phyloP scores from a whole-genome alignment of 64 coral and sea anemone species.

The Dendrophyllia cribrosa region DNA sequence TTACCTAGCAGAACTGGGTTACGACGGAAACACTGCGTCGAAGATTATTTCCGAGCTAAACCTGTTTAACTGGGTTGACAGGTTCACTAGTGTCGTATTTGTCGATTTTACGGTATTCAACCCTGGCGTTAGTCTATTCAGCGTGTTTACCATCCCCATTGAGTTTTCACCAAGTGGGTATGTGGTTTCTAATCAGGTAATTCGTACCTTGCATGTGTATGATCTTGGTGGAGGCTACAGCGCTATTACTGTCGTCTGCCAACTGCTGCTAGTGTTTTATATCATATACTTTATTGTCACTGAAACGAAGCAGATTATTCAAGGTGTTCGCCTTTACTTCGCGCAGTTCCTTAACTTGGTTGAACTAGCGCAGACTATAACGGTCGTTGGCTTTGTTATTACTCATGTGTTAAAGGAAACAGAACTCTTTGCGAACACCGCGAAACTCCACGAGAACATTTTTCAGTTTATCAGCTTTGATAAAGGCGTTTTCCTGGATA shows the following conservation, averaged over 20 bases:
- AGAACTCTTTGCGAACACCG: background rate
- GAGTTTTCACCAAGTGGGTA: conserved; percentile 35
- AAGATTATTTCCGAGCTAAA: conserved; percentile 2
- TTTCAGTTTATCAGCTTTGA: conserved; percentile 54
- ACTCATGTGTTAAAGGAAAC: conserved; percentile 16
- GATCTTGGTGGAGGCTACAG: conserved; percentile 33
- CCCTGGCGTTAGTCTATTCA: conserved; percentile 23
- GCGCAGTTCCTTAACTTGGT: conserved; percentile 37
- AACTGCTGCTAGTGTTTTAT: conserved; percentile 25
- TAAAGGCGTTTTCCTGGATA: conserved; percentile 12
- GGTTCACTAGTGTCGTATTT: conserved; percentile 18
- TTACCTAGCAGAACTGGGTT: conserved; percentile 27
- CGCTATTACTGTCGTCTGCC: conserved; percentile 10
- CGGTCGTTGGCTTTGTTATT: conserved; percentile 1
- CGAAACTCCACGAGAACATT: conserved; percentile 17
- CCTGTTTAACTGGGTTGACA: conserved; percentile 43
- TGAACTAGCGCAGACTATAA: conserved; percentile 26
- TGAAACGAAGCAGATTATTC: conserved; percentile 15
- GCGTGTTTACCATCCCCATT: conserved; percentile 9
- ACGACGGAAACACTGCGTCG: conserved; percentile 6
- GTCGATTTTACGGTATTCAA: conserved; percentile 45
- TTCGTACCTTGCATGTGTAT: conserved; percentile 39
- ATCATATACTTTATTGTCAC: conserved; percentile 44
- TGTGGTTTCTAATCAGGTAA: conserved; percentile 23
- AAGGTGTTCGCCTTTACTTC: background rate